Evolutionary conservation across 2,888 invertebrate species (phyloP).

Genomic region (Diachrysia chrysitis): DNA sequence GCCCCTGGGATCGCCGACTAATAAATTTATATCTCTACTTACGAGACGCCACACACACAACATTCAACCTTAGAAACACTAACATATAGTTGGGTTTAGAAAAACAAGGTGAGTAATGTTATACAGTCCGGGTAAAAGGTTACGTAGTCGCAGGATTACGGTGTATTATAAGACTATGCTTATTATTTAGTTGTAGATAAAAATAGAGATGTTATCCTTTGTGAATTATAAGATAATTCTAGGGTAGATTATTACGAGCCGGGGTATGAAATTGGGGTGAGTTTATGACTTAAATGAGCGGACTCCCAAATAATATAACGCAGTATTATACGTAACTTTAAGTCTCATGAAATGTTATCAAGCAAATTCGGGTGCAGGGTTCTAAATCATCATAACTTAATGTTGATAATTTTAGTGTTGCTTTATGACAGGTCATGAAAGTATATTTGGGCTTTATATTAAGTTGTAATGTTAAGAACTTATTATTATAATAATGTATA

Average conservation of each 20-base stretch:
- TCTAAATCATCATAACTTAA: background rate
- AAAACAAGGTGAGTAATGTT: conserved; percentile 53
- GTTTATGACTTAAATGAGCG: conserved; percentile 30
- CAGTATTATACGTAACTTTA: conserved; percentile 34
- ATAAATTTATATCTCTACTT: conserved; percentile 67
- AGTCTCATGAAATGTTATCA: conserved; percentile 24
- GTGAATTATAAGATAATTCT: conserved; percentile 37
- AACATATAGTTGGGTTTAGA: conserved; percentile 25
- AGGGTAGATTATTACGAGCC: conserved; percentile 20
- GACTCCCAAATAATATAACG: conserved; percentile 17
- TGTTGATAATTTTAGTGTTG: background rate
- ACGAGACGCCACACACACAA: conserved; percentile 27
- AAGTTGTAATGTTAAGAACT: background rate
- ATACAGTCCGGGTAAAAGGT: conserved; percentile 49
- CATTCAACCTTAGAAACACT: conserved; percentile 30
- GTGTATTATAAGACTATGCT: conserved; percentile 44
- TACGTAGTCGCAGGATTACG: conserved; percentile 59
- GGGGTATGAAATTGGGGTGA: conserved; percentile 35
- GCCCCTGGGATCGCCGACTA: conserved; percentile 63
- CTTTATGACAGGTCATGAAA: too few relatives aligned
- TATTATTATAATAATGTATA: too few relatives aligned
- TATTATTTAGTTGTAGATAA: conserved; percentile 49
- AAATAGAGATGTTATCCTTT: conserved; percentile 26
- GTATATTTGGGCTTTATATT: too few relatives aligned
- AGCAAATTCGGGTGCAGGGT: conserved; percentile 14